These are phyloP conservation scores for Pissodes strobi DNA, from an alignment of 1,140 invertebrate genomes.

Conservation along the genomic window DNA sequence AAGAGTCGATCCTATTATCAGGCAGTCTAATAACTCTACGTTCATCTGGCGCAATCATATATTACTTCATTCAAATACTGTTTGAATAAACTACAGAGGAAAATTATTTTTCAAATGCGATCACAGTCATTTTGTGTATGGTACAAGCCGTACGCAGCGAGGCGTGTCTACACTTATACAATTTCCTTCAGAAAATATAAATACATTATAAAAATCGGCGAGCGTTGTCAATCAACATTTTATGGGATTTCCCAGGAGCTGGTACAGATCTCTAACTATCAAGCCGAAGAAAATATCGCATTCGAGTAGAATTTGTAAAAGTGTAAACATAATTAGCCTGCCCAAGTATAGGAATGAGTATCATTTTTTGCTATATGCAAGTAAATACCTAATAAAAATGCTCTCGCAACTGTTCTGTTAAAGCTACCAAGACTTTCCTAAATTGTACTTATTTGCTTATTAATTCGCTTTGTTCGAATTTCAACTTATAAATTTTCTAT, in stretches of 20 bases:
- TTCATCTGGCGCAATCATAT: not conserved
- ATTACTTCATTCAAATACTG: conserved; percentile 11
- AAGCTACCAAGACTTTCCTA: conserved; percentile 41
- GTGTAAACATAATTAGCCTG: not conserved
- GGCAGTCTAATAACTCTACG: conserved; percentile 6
- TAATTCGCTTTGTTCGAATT: conserved; percentile 38
- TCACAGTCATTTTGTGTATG: conserved; percentile 19
- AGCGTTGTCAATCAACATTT: no score
- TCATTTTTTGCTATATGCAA: conserved; percentile 2
- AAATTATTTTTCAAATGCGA: conserved; percentile 14
- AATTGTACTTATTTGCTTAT: conserved; percentile 52
- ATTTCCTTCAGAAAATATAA: no score
- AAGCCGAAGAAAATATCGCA: no score
- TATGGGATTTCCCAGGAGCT: no score
- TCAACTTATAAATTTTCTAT: conserved; percentile 46
- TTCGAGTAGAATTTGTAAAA: no score
- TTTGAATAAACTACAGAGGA: not conserved
- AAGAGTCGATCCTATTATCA: conserved; percentile 6
- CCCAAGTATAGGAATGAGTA: conserved; percentile 8
- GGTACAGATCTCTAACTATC: no score
- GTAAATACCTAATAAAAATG: conserved; percentile 12
- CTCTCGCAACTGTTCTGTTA: conserved; percentile 35
- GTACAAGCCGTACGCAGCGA: not conserved
- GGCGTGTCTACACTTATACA: no score
- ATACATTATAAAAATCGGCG: no score